Evolutionary conservation across 1,140 invertebrate species (phyloP).

Genomic region (Polypedilum pembai): DNA sequence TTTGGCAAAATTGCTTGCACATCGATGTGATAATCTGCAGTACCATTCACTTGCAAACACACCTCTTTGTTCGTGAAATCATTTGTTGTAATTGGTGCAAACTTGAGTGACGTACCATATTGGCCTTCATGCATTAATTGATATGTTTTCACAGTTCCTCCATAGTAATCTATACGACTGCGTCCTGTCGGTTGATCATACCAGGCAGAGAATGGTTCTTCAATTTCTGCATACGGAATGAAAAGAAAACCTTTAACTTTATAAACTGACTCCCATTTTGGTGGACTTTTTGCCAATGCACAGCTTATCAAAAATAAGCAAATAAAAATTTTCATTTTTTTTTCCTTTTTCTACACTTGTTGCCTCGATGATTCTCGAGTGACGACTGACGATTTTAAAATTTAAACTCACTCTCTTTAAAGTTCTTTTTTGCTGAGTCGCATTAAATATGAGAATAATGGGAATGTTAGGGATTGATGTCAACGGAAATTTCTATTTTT

Average conservation of each 20-base stretch:
- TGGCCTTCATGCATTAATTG: slow-evolving; percentile 57
- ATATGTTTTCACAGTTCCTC: slow-evolving; percentile 84
- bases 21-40: slow-evolving; percentile 50
- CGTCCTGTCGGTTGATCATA: slow-evolving; percentile 62
- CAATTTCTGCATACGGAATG: slow-evolving; percentile 90
- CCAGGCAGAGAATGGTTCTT: slow-evolving; percentile 83
- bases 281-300: slow-evolving; percentile 43
- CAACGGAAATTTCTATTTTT: no score
- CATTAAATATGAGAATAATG: no score
- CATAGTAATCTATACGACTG: slow-evolving; percentile 92
- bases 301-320: background rate
- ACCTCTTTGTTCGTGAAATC: slow-evolving; percentile 58
- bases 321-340: slow-evolving; percentile 1
- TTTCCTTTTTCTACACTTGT: background rate
- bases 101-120: slow-evolving; percentile 71
- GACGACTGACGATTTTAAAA: background rate
- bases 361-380: background rate
- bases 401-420: background rate
- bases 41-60: slow-evolving; percentile 82
- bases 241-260: slow-evolving; percentile 64
- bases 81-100: slow-evolving; percentile 80
- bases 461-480: no score
- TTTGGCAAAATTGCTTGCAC: slow-evolving; percentile 79
- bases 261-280: slow-evolving; percentile 62
- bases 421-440: background rate